A percentile compares a stretch with the other conserved stretches of the same genome.
Evolutionary conservation across 2,113 vertebrate genomes (phyloP).

Genomic region (Baryphthengus martii): DNA sequence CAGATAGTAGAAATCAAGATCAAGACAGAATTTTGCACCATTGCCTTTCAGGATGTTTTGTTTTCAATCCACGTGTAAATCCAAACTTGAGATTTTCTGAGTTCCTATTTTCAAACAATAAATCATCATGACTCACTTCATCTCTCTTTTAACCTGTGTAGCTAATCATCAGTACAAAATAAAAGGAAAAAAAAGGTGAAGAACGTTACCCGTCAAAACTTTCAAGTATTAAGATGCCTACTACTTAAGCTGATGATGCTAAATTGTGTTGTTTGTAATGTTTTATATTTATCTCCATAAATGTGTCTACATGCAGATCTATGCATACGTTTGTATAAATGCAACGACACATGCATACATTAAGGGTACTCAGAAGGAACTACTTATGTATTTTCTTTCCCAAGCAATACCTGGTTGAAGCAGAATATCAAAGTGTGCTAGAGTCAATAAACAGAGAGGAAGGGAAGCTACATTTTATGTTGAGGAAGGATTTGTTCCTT

Average conservation of each 20-base stretch:
- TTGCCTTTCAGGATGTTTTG: background rate
- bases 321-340: background rate
- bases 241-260: background rate
- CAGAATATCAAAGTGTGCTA: background rate
- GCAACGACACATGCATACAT: background rate
- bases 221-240: background rate
- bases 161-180: background rate
- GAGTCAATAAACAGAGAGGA: background rate
- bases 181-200: background rate
- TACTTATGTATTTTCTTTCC: background rate
- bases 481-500: background rate
- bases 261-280: background rate
- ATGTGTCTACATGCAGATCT: background rate
- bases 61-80: background rate
- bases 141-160: background rate
- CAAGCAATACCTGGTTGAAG: background rate
- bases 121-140: background rate
- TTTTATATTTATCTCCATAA: background rate
- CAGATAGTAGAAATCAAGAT: background rate
- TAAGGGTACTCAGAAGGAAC: background rate
- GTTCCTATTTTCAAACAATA: background rate
- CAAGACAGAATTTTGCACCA: background rate
- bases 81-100: background rate
- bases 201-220: background rate
- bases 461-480: background rate